These are phyloP conservation scores for Tetranychus truncatus DNA, from an alignment of 2,888 invertebrate genomes.

Conservation along the genomic window DNA sequence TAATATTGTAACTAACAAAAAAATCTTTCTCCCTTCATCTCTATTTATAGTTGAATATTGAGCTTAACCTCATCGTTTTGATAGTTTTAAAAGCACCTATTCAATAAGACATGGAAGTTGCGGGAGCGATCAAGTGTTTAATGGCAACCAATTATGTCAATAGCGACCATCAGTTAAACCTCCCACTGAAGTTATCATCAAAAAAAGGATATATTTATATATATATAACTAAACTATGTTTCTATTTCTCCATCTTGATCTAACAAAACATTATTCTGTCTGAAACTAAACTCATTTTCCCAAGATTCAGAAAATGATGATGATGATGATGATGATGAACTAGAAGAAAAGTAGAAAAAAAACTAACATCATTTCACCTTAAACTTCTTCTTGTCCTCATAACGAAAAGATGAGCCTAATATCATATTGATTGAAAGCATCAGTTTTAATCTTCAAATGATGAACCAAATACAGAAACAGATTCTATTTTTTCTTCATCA, in stretches of 20 bases:
- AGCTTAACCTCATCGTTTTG: not conserved
- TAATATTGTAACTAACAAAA: not conserved
- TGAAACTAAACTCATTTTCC: not conserved
- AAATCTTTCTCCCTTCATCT: not conserved
- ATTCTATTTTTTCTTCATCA: not conserved
- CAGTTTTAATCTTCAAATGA: not conserved
- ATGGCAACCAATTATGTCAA: not conserved
- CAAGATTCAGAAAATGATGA: not conserved
- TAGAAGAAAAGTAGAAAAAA: not conserved
- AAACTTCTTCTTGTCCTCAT: not conserved
- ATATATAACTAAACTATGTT: not conserved
- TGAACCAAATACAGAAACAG: not conserved
- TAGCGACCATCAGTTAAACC: not conserved
- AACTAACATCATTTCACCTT: not conserved
- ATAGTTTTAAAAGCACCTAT: not conserved
- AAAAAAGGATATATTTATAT: not conserved
- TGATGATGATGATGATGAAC: not conserved
- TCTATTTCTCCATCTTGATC: not conserved
- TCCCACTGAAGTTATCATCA: not conserved
- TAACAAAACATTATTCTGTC: not conserved
- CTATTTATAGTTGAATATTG: not conserved
- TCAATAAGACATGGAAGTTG: not conserved
- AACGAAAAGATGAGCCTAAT: not conserved
- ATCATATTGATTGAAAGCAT: not conserved
- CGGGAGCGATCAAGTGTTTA: not conserved